Evolutionary conservation across 2,113 vertebrate species (phyloP), one percentile per base, ranked within the genome.

Genomic region (Raja brachyura): DNA sequence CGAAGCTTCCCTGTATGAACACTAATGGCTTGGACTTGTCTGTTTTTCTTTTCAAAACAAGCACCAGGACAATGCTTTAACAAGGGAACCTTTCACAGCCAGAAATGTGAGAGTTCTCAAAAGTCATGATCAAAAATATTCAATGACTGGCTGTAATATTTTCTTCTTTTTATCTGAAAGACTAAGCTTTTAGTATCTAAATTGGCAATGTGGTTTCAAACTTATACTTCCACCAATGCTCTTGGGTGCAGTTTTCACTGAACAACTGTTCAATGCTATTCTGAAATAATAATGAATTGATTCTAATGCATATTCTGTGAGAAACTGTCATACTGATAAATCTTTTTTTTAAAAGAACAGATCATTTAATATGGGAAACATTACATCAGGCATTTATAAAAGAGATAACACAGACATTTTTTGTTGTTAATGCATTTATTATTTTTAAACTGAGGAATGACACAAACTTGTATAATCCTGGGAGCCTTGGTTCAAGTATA

Each of bases 221-320:
- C 81, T 93, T 94, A 56, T 93, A 86, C 95, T 95, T 94, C 94
- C 94, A 93, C 93, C 93, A 79, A 77, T 94, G 93, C 95, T 94
- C 95, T 6, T 5, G 90, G 95, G 96, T 96, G 96, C 76, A 73
- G 79, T 95, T 95, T 94, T 96, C 96, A 96, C 96, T 95, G 96
- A 94, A 93, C 93, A 94, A 94, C 93, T 94, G 33, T 94, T 93
- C 94, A 97, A 96, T 96, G 96, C 96, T 95, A 95, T 79, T 94
- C 94, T 59, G 93, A 95, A 95, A 95, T 96, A 96, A 96, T 96
- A 97, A 94, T 94, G 95, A 94, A 95, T 96, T 95, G 94, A 95
- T 96, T 73, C 56, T 39, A 68, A 73, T 66, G 39, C 33, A 73
- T 33, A 48, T n/a, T 31, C 68, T 92, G 20, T 10, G 8, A 70